Evolutionary conservation across 2,888 invertebrate species (phyloP).

Genomic region (Clivina fossor): DNA sequence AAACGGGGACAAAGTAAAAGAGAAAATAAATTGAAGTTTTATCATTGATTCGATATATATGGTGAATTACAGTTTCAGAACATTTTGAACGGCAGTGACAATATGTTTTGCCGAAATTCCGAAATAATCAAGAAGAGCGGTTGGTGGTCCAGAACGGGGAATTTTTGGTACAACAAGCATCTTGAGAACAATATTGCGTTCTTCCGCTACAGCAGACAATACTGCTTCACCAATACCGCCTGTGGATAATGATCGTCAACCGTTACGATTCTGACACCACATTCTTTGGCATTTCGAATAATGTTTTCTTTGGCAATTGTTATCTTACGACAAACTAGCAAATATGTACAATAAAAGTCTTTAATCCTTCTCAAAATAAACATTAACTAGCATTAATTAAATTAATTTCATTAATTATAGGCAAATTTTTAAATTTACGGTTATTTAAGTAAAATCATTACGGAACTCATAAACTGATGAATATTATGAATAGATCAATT

Average conservation of each 20-base stretch:
- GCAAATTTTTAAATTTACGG: no score
- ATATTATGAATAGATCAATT: no score
- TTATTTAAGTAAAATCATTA: no score
- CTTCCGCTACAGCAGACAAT: conserved; percentile 71
- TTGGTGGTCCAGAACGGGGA: conserved; percentile 91
- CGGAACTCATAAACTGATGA: no score
- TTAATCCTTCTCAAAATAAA: no score
- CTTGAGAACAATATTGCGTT: conserved; percentile 70
- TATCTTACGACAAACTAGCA: no score
- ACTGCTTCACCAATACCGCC: conserved; percentile 98
- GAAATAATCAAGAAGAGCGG: conserved; percentile 81
- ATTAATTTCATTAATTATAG: no score
- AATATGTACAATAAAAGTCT: no score
- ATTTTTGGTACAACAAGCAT: conserved; percentile 79
- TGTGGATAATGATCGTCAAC: conserved; percentile 98
- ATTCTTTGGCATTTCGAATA: conserved; percentile 72
- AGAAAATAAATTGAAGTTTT: no score
- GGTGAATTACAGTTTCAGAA: conserved; percentile 59
- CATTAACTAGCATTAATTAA: no score
- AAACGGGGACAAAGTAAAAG: no score
- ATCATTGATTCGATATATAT: neutral
- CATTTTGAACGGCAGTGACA: conserved; percentile 65
- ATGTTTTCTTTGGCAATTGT: conserved; percentile 83
- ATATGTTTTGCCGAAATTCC: conserved; percentile 85
- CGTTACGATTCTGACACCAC: conserved; percentile 81